phyloP scores from a whole-genome alignment of 2,888 invertebrate species.

The Nycteola revayana region DNA sequence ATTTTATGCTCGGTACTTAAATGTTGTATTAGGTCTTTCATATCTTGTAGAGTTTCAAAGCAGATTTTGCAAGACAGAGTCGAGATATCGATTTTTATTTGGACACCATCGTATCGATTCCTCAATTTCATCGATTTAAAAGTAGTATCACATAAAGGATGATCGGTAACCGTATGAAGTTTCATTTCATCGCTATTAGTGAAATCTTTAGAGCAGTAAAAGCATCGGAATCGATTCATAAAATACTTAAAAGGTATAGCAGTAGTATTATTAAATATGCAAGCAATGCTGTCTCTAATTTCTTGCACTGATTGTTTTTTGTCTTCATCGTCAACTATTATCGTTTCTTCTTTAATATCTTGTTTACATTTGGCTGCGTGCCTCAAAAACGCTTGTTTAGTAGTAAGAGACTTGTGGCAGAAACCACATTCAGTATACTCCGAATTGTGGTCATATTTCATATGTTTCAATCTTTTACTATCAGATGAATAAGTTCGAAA shows the following conservation, averaged over 20 bases:
- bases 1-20: constrained; percentile 43
- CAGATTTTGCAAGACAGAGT: constrained; percentile 55
- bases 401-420: constrained; percentile 49
- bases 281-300: constrained; percentile 51
- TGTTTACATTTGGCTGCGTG: constrained; percentile 52
- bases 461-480: constrained; percentile 50
- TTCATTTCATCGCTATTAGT: constrained; percentile 52
- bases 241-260: constrained; percentile 65
- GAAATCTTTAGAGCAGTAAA: constrained; percentile 65
- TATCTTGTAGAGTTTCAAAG: constrained; percentile 37
- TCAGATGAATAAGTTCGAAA: constrained; percentile 51
- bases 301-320: constrained; percentile 45
- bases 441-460: constrained; percentile 51
- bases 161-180: constrained; percentile 52
- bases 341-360: constrained; percentile 18
- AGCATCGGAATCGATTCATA: constrained; percentile 61
- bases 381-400: constrained; percentile 53
- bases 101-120: constrained; percentile 52
- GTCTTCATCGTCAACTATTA: constrained; percentile 32
- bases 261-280: constrained; percentile 61
- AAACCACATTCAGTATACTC: constrained; percentile 50
- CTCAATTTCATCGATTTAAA: constrained; percentile 54
- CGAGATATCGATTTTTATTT: constrained; percentile 61
- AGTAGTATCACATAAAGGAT: constrained; percentile 57
- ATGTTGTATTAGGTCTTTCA: constrained; percentile 47